A percentile compares a stretch with the other conserved stretches of the same genome.
These are phyloP conservation scores for Blastobasis adustella DNA, from an alignment of 2,888 invertebrate species.

Conservation along the genomic window DNA sequence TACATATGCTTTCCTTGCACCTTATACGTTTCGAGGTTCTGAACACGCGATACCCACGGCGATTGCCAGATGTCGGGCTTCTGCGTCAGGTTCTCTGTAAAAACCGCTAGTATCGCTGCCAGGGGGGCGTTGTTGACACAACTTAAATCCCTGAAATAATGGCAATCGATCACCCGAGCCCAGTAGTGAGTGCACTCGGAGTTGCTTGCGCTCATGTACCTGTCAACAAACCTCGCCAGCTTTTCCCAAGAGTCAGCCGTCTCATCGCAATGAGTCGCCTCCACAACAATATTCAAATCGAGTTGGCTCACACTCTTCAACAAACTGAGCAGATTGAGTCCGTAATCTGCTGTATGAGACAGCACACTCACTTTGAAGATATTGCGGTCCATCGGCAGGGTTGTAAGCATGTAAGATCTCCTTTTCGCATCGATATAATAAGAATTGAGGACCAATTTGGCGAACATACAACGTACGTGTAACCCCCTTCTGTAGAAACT, in stretches of 20 bases:
- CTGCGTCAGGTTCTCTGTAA: slow-evolving; percentile 11
- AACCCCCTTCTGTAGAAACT: slow-evolving; percentile 10
- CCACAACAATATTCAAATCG: neutral
- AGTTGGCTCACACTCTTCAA: slow-evolving; percentile 6
- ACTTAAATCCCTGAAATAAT: slow-evolving; percentile 14
- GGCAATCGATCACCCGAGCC: slow-evolving; percentile 16
- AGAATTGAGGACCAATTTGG: slow-evolving; percentile 17
- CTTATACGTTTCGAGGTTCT: slow-evolving; percentile 1
- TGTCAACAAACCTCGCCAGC: slow-evolving; percentile 10
- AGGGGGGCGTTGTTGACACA: slow-evolving; percentile 15
- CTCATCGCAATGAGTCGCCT: slow-evolving; percentile 8
- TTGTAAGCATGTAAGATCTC: neutral
- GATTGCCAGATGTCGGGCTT: slow-evolving; percentile 13
- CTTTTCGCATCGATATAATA: slow-evolving; percentile 2
- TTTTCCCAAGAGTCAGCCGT: slow-evolving; percentile 13
- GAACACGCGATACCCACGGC: slow-evolving; percentile 10
- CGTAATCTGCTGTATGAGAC: slow-evolving; percentile 15
- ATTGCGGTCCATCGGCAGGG: slow-evolving; percentile 3
- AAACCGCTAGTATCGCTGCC: slow-evolving; percentile 15
- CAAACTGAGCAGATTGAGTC: slow-evolving; percentile 17
- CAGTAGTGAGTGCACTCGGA: slow-evolving; percentile 14
- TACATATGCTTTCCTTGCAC: too few relatives aligned
- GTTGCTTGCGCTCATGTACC: slow-evolving; percentile 2
- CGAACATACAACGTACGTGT: slow-evolving; percentile 17
- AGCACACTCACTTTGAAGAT: slow-evolving; percentile 15